phyloP scores from a whole-genome alignment of 2,888 invertebrate species.

The Maniola hyperantus region DNA sequence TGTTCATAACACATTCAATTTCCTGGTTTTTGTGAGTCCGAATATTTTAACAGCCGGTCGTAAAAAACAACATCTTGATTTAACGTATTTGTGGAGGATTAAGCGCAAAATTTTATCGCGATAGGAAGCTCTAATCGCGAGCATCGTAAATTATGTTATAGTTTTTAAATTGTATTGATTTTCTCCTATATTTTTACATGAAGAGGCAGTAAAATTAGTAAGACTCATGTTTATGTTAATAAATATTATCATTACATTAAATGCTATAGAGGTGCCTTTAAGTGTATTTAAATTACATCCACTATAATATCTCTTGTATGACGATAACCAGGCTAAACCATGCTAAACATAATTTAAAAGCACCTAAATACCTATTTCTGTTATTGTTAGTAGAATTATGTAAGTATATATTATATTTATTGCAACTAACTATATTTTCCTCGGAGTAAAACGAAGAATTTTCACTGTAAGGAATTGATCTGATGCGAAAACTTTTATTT shows the following conservation, averaged over 20 bases:
- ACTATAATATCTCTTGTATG: slow-evolving; percentile 16
- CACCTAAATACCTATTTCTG: slow-evolving; percentile 3
- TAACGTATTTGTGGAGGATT: slow-evolving; percentile 25
- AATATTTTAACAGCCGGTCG: slow-evolving; percentile 32
- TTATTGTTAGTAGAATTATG: neutral
- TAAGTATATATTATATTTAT: neutral
- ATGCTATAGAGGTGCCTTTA: neutral
- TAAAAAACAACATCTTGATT: slow-evolving; percentile 33
- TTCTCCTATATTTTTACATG: slow-evolving; percentile 9
- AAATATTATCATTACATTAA: neutral
- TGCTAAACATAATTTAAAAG: slow-evolving; percentile 8
- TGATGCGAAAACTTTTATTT: too few relatives aligned
- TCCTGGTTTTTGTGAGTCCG: slow-evolving; percentile 25
- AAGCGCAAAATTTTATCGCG: slow-evolving; percentile 34
- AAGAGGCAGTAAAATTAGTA: neutral
- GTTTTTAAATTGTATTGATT: slow-evolving; percentile 32
- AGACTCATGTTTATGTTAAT: neutral
- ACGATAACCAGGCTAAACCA: slow-evolving; percentile 16
- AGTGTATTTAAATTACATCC: slow-evolving; percentile 5
- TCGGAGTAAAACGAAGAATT: neutral
- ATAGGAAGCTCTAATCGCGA: slow-evolving; percentile 32
- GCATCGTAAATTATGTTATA: slow-evolving; percentile 28
- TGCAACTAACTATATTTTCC: neutral
- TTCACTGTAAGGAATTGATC: neutral
- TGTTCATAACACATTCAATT: slow-evolving; percentile 28